A percentile compares a stretch with the other conserved stretches of the same genome.
Evolutionary conservation across 2,888 invertebrate genomes (phyloP).

Genomic region (Tyria jacobaeae): DNA sequence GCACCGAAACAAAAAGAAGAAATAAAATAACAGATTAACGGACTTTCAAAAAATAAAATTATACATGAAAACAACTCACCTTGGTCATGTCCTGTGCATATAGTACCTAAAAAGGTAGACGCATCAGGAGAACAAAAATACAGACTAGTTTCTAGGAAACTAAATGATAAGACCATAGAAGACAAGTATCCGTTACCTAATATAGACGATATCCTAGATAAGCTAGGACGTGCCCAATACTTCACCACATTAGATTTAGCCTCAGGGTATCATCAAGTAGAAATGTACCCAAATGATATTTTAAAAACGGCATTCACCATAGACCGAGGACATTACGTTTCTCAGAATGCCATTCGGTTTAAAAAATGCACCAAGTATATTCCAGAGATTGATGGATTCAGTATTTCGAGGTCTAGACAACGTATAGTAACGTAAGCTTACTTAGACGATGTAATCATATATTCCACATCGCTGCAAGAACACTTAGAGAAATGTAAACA

Average conservation of each 20-base stretch:
- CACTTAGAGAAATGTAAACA: constrained; percentile 42
- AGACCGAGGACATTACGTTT: constrained; percentile 55
- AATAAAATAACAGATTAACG: constrained; percentile 20
- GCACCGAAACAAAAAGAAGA: constrained; percentile 26
- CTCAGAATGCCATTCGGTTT: constrained; percentile 57
- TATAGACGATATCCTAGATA: constrained; percentile 47
- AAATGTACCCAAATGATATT: constrained; percentile 34
- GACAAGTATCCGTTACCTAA: constrained; percentile 48
- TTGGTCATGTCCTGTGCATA: too few species aligned
- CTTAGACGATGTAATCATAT: constrained; percentile 24
- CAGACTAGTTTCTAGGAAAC: constrained; percentile 27
- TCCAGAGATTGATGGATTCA: constrained; percentile 58
- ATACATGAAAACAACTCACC: constrained; percentile 23
- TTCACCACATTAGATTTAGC: too few species aligned
- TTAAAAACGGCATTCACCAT: constrained; percentile 57
- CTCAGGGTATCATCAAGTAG: constrained; percentile 46
- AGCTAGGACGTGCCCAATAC: constrained; percentile 36
- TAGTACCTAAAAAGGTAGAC: too few species aligned
- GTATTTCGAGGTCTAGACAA: constrained; percentile 52
- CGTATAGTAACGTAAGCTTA: constrained; percentile 30
- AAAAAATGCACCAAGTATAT: constrained; percentile 54
- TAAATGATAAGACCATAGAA: constrained; percentile 43
- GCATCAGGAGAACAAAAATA: constrained; percentile 19
- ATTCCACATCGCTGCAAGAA: constrained; percentile 31
- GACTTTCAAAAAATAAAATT: constrained; percentile 19